These are phyloP conservation scores for Chaetorhynchus papuensis DNA, from an alignment of 2,113 vertebrate species.

Conservation along the genomic window DNA sequence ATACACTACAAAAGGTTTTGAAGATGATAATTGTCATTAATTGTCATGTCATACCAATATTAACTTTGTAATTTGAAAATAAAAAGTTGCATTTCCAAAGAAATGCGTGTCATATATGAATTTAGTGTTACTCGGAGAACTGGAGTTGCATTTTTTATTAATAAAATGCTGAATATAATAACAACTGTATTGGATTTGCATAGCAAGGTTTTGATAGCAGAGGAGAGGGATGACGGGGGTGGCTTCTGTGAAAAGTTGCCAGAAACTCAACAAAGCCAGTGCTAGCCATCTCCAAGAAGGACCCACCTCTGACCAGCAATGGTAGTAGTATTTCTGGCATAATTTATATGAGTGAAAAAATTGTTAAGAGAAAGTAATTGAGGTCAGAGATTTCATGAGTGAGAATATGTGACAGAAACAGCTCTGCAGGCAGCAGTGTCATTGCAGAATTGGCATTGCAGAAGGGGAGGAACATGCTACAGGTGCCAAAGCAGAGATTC, in stretches of 20 bases:
- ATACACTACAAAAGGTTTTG: fast-evolving
- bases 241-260: neutral
- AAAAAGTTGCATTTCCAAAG: neutral
- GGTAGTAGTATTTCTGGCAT: neutral
- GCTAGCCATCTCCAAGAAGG: neutral
- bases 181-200: neutral
- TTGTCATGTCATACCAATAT: neutral
- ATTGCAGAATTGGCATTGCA: neutral
- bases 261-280: neutral
- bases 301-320: neutral
- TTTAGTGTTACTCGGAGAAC: neutral
- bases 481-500: neutral
- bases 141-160: neutral
- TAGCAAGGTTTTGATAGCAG: neutral
- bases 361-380: neutral
- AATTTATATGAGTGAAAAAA: neutral
- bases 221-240: neutral
- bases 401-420: neutral
- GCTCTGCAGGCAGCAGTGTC: neutral
- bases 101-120: neutral
- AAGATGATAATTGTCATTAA: neutral
- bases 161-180: neutral
- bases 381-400: neutral
- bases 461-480: neutral
- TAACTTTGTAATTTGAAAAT: neutral